These are phyloP conservation scores for Phaethon lepturus DNA, from an alignment of 2,113 vertebrate species.

Conservation along the genomic window DNA sequence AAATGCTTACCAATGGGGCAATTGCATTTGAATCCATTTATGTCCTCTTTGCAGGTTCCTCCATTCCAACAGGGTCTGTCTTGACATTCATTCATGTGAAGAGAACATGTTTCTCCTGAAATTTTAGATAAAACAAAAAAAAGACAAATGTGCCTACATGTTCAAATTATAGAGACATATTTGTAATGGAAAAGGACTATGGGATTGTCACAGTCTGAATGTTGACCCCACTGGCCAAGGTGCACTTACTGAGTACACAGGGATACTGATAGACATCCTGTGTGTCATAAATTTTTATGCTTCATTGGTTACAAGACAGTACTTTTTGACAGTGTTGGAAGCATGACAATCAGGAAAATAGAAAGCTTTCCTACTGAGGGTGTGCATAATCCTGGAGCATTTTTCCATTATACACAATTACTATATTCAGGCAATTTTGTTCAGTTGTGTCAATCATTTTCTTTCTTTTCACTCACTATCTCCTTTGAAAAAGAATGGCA, in stretches of 20 bases:
- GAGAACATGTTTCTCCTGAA: slow-evolving; percentile 76
- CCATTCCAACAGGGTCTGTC: slow-evolving; percentile 78
- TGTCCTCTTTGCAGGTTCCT: slow-evolving; percentile 77
- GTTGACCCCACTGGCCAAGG: neutral
- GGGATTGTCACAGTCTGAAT: neutral
- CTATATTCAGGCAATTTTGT: neutral
- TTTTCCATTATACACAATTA: neutral
- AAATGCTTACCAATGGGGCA: slow-evolving; percentile 77
- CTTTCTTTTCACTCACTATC: neutral
- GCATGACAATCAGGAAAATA: neutral
- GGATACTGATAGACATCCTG: neutral
- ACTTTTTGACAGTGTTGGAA: neutral
- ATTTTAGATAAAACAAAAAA: neutral
- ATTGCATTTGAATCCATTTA: slow-evolving; percentile 77
- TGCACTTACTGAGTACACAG: neutral
- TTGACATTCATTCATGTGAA: slow-evolving; percentile 71
- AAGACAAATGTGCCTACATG: neutral
- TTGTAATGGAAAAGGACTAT: neutral
- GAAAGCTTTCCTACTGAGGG: neutral
- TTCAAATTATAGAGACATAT: neutral
- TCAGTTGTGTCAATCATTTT: neutral
- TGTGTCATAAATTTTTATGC: neutral
- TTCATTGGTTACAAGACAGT: neutral
- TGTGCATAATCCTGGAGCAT: neutral
- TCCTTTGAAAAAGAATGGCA: neutral